These are phyloP conservation scores for Ferrisia virgata DNA, from an alignment of 2,888 invertebrate species.

Conservation along the genomic window DNA sequence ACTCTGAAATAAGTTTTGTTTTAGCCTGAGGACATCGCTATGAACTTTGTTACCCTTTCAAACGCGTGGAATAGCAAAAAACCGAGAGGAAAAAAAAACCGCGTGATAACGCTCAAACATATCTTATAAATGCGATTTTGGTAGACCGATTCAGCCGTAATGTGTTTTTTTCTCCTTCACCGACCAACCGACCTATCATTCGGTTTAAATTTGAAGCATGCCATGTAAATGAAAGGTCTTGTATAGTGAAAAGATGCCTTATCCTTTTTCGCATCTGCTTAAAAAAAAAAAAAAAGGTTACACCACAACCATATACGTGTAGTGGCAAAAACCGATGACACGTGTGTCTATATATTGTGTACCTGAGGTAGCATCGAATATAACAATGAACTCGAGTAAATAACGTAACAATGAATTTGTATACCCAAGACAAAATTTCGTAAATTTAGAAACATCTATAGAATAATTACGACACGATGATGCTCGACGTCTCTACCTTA, in stretches of 20 bases:
- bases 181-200: background rate
- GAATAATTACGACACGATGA: too few species aligned
- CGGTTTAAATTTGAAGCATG: background rate
- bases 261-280: background rate
- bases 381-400: background rate
- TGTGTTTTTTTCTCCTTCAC: background rate
- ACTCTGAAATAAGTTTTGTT: constrained; percentile 27
- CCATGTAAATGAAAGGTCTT: constrained; percentile 7
- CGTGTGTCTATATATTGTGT: background rate
- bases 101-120: background rate
- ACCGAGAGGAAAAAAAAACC: background rate
- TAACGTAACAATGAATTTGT: background rate
- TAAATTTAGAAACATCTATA: background rate
- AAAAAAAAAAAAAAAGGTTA: background rate
- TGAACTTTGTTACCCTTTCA: constrained; percentile 34
- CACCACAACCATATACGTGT: too few species aligned
- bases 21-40: constrained; percentile 32
- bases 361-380: background rate
- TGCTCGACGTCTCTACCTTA: too few species aligned
- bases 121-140: background rate
- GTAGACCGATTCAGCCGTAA: constrained; percentile 7
- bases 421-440: background rate
- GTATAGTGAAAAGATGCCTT: background rate
- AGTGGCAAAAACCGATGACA: background rate
- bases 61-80: background rate